Conservation (phyloP, 2,888 invertebrate genomes). For the Leptinotarsa juncta region DNA sequence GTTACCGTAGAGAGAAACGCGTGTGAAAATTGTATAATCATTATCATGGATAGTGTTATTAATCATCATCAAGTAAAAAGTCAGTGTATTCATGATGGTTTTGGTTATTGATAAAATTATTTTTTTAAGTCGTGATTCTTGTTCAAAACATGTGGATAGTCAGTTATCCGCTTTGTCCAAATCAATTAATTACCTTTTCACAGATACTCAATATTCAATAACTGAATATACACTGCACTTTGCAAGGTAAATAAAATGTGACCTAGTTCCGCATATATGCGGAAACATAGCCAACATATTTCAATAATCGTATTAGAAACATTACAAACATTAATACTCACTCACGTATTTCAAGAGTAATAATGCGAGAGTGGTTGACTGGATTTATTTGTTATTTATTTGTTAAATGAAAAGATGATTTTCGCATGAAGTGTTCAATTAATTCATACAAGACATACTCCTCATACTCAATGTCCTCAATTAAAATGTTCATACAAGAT, state of each 20-base stretch:
- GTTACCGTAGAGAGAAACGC: too few relatives aligned
- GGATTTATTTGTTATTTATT: neutral
- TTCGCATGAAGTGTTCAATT: too few relatives aligned
- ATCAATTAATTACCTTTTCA: neutral
- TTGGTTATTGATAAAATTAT: too few relatives aligned
- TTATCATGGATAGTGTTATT: too few relatives aligned
- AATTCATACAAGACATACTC: too few relatives aligned
- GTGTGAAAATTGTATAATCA: too few relatives aligned
- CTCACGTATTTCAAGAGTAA: neutral
- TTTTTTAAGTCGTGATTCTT: neutral
- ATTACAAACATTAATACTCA: neutral
- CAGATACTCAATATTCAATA: neutral
- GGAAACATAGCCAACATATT: constrained; percentile 16
- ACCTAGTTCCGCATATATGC: constrained; percentile 19
- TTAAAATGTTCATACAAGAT: too few relatives aligned
- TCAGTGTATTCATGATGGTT: too few relatives aligned
- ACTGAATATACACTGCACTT: constrained; percentile 3
- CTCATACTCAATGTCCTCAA: too few relatives aligned
- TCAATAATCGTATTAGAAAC: constrained; percentile 22
- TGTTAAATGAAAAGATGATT: too few relatives aligned
- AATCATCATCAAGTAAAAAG: too few relatives aligned
- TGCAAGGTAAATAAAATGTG: constrained; percentile 20
- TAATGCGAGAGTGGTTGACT: neutral
- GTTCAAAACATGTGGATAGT: neutral
- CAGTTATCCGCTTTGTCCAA: neutral